Base-by-base conservation (phyloP, 1,140 invertebrate genomes). In the Leptonema lineaticorne region DNA sequence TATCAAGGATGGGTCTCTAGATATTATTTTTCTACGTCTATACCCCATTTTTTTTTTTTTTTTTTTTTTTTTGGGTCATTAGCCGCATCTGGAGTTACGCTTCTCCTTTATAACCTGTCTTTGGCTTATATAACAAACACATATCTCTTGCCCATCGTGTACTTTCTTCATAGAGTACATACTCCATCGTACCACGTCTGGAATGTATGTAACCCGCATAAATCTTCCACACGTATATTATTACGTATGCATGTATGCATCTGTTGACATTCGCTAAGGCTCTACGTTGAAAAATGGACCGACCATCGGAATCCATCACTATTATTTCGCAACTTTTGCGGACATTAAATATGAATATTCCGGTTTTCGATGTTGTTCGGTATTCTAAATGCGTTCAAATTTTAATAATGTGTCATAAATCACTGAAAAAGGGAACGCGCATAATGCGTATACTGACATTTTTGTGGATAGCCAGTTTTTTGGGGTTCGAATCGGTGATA, bases 11-110 rank as follows among this genome's bases (percentile, higher is more conserved):
- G n/a, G n/a, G n/a, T n/a, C n/a, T n/a, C n/a, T n/a, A n/a, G n/a
- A n/a, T n/a, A n/a, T n/a, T n/a, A n/a, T n/a, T n/a, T n/a, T n/a
- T n/a, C n/a, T n/a, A n/a, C n/a, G n/a, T n/a, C n/a, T n/a, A n/a
- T n/a, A n/a, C n/a, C n/a, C n/a, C n/a, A n/a, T n/a, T n/a, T n/a
- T n/a, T n/a, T n/a, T n/a, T n/a, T n/a, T n/a, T n/a, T n/a, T n/a
- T n/a, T n/a, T 66, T 66, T 50, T 50, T 50, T 57, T 66, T 29
- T 58, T 67, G 27, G 57, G 57, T 53, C 65, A 67, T 67, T 67
- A 67, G 65, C 37, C 60, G 65, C 65, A 67, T 67, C 65, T 67
- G 65, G 33, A 67, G 30, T 8, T 58, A 14, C 30, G 4, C 48
- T 28, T 14, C 8, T n/a, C n/a, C 20, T 24, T 29, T 46, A 41